Base-by-base conservation (phyloP, 1,140 invertebrate genomes). In the Stenopsyche tienmushanensis region DNA sequence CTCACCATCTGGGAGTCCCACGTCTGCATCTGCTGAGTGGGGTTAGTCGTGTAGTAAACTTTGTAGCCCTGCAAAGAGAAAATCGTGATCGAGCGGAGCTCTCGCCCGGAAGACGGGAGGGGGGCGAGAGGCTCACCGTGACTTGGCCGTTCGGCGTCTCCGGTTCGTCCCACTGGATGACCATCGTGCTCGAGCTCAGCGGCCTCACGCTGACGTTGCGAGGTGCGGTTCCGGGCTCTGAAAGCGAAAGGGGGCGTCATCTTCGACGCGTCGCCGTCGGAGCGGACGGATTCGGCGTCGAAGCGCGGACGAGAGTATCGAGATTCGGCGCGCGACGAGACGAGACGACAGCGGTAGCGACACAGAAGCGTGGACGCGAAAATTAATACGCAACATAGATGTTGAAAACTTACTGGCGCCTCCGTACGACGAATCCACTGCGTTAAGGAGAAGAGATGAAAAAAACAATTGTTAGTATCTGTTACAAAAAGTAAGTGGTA, bases 81-180 rank as follows among this genome's bases (percentile, higher is more conserved):
- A 34, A n/a, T n/a, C n/a, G n/a, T n/a, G n/a, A n/a, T n/a, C n/a
- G n/a, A n/a, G n/a, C n/a, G n/a, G n/a, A n/a, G n/a, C n/a, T n/a
- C n/a, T n/a, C n/a, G n/a, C n/a, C n/a, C n/a, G n/a, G n/a, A n/a
- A n/a, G n/a, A n/a, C n/a, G n/a, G n/a, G n/a, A n/a, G n/a, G n/a
- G n/a, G n/a, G n/a, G n/a, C n/a, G n/a, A n/a, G n/a, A n/a, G n/a
- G n/a, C n/a, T 83, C 82, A 97, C 95, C 79, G 92, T 94, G 62
- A 99, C 93, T 87, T 95, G 90, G 70, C 96, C 97, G 79, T 98
- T 98, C 15, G 96, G 94, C 69, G 91, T 95, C 77, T 97, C 94
- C 18, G 96, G 96, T 75, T 95, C 93, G 74, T 96, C 91, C 97
- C 97, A 99, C 73, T 96, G 93, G 72, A 99, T 95, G 59, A 87